Conservation (phyloP, 1,140 invertebrate species). For the Sminthurinus signatus region DNA sequence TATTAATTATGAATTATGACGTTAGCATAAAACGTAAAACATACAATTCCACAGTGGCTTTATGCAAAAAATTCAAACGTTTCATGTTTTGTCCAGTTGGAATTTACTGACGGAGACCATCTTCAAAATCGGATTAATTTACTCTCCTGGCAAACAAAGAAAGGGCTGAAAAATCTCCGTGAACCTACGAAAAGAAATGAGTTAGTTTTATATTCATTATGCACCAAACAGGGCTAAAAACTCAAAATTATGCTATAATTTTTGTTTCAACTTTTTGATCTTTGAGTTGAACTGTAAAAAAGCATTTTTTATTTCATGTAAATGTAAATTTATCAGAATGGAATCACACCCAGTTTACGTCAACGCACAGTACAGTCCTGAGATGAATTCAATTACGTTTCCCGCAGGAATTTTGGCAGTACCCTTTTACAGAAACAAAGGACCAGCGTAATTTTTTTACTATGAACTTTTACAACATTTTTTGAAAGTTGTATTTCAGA, state of each 20-base stretch:
- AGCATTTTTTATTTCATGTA: not conserved
- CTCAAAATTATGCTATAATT: not conserved
- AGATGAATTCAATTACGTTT: constrained; percentile 50
- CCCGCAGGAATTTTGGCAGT: no score
- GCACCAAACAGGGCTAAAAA: no score
- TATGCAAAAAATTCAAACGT: not conserved
- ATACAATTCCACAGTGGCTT: not conserved
- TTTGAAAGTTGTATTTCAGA: not conserved
- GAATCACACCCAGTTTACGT: constrained; percentile 47
- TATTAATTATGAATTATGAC: not conserved
- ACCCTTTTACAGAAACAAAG: no score
- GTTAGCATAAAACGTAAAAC: not conserved
- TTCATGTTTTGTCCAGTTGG: not conserved
- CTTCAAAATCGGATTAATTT: constrained; percentile 2
- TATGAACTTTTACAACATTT: no score
- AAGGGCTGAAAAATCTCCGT: not conserved
- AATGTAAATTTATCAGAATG: not conserved
- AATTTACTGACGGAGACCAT: constrained; percentile 13
- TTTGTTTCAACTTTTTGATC: no score
- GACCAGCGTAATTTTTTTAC: no score
- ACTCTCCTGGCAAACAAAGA: not conserved
- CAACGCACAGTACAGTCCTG: constrained; percentile 53
- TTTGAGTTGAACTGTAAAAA: not conserved
- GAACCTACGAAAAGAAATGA: not conserved
- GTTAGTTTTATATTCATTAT: no score